Evolutionary conservation across 2,888 invertebrate genomes (phyloP).

Genomic region (Sclerodermus sp.): DNA sequence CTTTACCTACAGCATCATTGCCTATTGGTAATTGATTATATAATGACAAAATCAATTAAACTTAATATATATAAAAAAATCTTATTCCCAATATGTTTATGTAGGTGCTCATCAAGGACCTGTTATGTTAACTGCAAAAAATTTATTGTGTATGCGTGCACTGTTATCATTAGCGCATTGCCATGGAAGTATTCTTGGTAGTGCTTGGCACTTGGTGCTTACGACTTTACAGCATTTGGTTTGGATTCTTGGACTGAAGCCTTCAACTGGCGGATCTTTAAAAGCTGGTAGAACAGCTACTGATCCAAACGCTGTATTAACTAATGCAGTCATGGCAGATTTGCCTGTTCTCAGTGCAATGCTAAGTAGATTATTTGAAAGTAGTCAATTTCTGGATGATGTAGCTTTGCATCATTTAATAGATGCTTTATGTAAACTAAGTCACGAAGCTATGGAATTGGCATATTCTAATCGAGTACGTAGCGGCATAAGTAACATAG

Average conservation of each 20-base stretch:
- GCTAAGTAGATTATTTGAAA: slow-evolving; percentile 91
- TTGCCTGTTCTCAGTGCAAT: slow-evolving; percentile 85
- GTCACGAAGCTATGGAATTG: slow-evolving; percentile 95
- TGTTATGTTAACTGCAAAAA: slow-evolving; percentile 97
- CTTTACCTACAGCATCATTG: slow-evolving; percentile 81
- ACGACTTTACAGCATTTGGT: slow-evolving; percentile 91
- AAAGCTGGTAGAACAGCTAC: slow-evolving; percentile 80
- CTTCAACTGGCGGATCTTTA: slow-evolving; percentile 90
- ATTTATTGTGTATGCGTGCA: slow-evolving; percentile 94
- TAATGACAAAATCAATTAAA: too few relatives aligned
- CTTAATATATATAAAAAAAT: too few relatives aligned
- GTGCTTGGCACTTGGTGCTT: slow-evolving; percentile 94
- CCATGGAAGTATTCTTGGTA: slow-evolving; percentile 88
- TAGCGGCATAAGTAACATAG: slow-evolving; percentile 6
- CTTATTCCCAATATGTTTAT: too few relatives aligned
- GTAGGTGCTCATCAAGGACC: slow-evolving; percentile 79
- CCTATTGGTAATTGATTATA: slow-evolving; percentile 63
- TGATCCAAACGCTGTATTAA: slow-evolving; percentile 84
- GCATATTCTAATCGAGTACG: slow-evolving; percentile 89
- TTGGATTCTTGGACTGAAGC: slow-evolving; percentile 95
- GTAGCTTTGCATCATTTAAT: slow-evolving; percentile 94
- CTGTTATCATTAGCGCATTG: slow-evolving; percentile 86
- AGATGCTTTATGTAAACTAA: slow-evolving; percentile 93
- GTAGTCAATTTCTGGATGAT: slow-evolving; percentile 90
- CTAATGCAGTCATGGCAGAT: slow-evolving; percentile 96